These are phyloP conservation scores for Anoncus sp. DNA, from an alignment of 2,888 invertebrate genomes.

Conservation along the genomic window DNA sequence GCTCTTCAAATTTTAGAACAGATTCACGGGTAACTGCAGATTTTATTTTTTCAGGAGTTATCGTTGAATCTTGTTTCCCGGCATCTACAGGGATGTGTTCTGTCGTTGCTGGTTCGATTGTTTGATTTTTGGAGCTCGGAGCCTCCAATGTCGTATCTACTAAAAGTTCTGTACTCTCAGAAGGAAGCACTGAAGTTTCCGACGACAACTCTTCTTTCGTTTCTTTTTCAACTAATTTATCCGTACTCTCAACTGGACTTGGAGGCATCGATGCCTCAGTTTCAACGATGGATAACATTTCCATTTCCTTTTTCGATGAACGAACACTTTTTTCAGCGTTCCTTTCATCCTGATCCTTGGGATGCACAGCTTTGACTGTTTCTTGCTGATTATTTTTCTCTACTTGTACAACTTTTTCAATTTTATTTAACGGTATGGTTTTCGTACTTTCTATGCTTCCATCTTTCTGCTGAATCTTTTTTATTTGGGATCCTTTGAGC, in stretches of 20 bases:
- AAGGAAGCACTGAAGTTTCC: neutral
- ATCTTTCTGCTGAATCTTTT: slow-evolving; percentile 38
- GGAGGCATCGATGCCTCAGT: slow-evolving; percentile 4
- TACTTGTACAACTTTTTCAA: neutral
- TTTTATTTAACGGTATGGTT: slow-evolving; percentile 9
- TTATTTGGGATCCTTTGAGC: slow-evolving; percentile 28
- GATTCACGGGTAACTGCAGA: neutral
- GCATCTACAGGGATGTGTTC: slow-evolving; percentile 13
- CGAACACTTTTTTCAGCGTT: neutral
- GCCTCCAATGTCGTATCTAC: neutral
- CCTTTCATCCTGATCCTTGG: neutral
- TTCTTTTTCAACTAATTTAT: neutral
- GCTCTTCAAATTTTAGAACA: neutral
- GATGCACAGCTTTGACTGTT: neutral
- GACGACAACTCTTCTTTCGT: neutral
- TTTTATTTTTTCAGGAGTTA: slow-evolving; percentile 39
- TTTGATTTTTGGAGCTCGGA: neutral
- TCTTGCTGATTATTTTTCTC: slow-evolving; percentile 3
- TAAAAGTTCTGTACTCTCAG: neutral
- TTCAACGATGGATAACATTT: slow-evolving; percentile 14
- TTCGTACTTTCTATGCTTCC: slow-evolving; percentile 8
- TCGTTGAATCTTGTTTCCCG: slow-evolving; percentile 30
- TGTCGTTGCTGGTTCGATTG: slow-evolving; percentile 37
- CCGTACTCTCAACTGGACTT: neutral
- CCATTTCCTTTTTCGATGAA: slow-evolving; percentile 7